Evolutionary conservation across 2,113 vertebrate genomes (phyloP), one percentile per base, ranked within the genome.

Genomic region (Dromiciops gliroides): DNA sequence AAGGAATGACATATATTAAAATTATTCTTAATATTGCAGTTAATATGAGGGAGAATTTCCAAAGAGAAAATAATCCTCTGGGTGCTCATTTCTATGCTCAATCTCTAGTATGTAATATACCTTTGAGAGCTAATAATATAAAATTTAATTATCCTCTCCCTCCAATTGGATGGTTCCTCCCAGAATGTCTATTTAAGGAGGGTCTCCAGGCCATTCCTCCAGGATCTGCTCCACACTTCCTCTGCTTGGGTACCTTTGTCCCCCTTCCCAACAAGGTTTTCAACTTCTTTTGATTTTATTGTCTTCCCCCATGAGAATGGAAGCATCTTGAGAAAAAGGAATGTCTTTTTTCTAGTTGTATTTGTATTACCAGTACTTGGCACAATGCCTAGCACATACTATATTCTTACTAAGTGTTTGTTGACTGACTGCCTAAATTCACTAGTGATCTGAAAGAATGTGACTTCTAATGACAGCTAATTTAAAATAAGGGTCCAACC

Each of bases 31-130:
- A 89, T 28, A 52, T 95, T 60, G 89, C 2, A 95, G 44, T 52
- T 90, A 56, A 93, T 53, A 96, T 94, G 97, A 93, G 19, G 48
- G 92, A 47, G 16, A 10, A 93, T 95, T 95, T 97, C 75, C 51
- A 95, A 60, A 49, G 92, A 52, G 95, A 89, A 91, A 94, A 91
- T 51, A 90, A 93, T 93, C 28, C 89, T 44, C 67, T 96, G 90
- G 94, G 83, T 89, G 93, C 10, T 51, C 22, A 60, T 22, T 50
- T 83, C 67, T 44, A 8, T 83, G n/a, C 16, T 83, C 37, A 83
- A 6, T 83, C 37, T 83, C 14, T 44, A 44, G n/a, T 83, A 83
- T 83, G 6, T 23, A 95, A 92, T 90, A 93, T 95, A 83, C 26
- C 94, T 94, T 93, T 51, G 25, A 89, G 89, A 94, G 28, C 91